Evolutionary conservation across 2,797 vertebrate genomes (phyloP), one percentile per base, ranked within the genome.

Genomic region (Phyllotis vaccarum): DNA sequence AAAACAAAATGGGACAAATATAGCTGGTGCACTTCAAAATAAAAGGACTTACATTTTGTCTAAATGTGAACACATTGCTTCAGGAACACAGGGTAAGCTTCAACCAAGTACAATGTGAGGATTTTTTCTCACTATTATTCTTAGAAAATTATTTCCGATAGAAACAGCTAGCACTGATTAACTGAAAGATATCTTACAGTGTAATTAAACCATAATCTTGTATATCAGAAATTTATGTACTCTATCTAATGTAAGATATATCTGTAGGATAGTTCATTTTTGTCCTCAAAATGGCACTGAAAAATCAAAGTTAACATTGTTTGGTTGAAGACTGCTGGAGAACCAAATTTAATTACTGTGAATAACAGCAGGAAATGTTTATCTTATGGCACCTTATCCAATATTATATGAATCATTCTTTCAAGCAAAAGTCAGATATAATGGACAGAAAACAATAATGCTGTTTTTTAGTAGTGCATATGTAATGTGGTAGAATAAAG

Each of bases 1-100:
- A 94, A 97, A 96, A 68, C 76, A 72, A 91, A 94, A 62, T 58
- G 64, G 54, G 43, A 86, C 79, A 78, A 95, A 93, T 89, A 82
- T 7, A 81, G 75, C 46, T 40, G n/a, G 27, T 76, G n/a, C 31
- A 75, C 62, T 95, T 90, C 34, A 70, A 86, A 83, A 82, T 27
- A 34, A 89, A 95, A 87, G 40, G 83, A n/a, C 52, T 94, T 56
- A 37, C 86, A 89, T 79, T 88, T 24, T 85, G 75, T 85, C 89
- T 93, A 89, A 93, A 75, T 87, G 60, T 81, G 62, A 94, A 79
- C 43, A 70, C 78, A 49, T 52, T 37, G 40, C 27, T 80, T 66
- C 21, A 79, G 37, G 6, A 90, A 1, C 29, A 43, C 2, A 58
- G 60, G 79, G 6, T 34, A 66, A 34, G 27, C 79, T 31, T 68